Evolutionary conservation across 37 sponge, comb jelly and placozoan genomes (phyloP).

Genomic region (Petrosia ficiformis): DNA sequence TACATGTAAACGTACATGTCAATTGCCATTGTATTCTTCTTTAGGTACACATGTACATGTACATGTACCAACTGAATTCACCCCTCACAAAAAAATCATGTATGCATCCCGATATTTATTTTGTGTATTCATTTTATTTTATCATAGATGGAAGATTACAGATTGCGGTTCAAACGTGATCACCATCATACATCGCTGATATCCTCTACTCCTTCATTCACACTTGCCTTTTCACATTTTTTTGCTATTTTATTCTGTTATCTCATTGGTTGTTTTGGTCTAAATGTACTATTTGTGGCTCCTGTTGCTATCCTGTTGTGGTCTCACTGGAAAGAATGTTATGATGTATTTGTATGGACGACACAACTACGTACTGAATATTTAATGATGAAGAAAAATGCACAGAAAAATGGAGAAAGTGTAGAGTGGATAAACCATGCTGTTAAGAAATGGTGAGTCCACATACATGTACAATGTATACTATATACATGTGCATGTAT

Average conservation of each 20-base stretch:
- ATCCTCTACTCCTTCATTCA: neutral
- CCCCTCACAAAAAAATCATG: too few relatives aligned
- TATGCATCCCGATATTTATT: too few relatives aligned
- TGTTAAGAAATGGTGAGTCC: slow-evolving; percentile 2
- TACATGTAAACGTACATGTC: too few relatives aligned
- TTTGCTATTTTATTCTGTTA: slow-evolving; percentile 7
- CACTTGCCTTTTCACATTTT: neutral
- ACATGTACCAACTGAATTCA: too few relatives aligned
- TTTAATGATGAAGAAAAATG: neutral
- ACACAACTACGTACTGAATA: neutral
- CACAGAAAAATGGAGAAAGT: neutral
- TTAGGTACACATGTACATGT: too few relatives aligned
- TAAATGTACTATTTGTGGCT: neutral
- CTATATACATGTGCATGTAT: neutral
- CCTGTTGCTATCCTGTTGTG: neutral
- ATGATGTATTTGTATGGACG: neutral
- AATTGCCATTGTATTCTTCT: too few relatives aligned
- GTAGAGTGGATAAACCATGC: neutral
- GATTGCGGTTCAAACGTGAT: too few relatives aligned
- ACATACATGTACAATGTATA: neutral
- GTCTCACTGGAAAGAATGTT: neutral
- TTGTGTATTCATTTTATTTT: too few relatives aligned
- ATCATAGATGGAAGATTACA: too few relatives aligned
- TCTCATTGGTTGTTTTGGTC: neutral
- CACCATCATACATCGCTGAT: too few relatives aligned